phyloP scores from a whole-genome alignment of 2,888 invertebrate species.

The Halictus ligatus region DNA sequence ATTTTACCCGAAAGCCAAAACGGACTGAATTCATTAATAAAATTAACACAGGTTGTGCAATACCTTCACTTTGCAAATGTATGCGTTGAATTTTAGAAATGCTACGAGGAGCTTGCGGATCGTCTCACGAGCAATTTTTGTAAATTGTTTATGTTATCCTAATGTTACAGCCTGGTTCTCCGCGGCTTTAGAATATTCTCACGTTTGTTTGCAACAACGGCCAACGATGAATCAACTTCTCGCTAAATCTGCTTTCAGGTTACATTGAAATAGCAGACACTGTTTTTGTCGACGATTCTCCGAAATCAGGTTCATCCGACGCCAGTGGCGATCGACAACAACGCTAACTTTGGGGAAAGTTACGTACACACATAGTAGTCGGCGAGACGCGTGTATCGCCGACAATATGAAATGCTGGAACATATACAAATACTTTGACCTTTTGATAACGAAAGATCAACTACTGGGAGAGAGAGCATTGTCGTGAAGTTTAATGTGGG shows the following conservation, averaged over 20 bases:
- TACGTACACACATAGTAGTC: background rate
- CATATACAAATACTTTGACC: background rate
- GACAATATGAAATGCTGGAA: background rate
- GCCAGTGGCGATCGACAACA: background rate
- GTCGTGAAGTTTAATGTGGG: background rate
- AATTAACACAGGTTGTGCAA: too few species aligned
- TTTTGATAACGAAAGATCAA: background rate
- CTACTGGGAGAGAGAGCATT: background rate
- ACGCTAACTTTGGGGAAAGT: background rate
- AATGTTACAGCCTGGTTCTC: background rate
- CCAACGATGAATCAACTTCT: background rate
- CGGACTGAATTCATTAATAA: too few species aligned
- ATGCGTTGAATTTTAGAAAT: background rate
- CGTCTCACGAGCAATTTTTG: background rate
- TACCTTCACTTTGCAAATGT: too few species aligned
- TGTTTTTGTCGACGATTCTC: background rate
- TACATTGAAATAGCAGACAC: background rate
- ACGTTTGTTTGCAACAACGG: background rate
- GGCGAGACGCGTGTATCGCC: background rate
- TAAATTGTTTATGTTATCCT: background rate
- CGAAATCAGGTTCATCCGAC: background rate
- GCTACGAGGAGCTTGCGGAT: background rate
- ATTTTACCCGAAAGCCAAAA: too few species aligned
- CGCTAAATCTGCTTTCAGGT: background rate
- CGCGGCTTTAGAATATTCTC: background rate